Evolutionary conservation across 2,888 invertebrate species (phyloP), one percentile per base, ranked within the genome.

Genomic region (Heliconius charithonia): DNA sequence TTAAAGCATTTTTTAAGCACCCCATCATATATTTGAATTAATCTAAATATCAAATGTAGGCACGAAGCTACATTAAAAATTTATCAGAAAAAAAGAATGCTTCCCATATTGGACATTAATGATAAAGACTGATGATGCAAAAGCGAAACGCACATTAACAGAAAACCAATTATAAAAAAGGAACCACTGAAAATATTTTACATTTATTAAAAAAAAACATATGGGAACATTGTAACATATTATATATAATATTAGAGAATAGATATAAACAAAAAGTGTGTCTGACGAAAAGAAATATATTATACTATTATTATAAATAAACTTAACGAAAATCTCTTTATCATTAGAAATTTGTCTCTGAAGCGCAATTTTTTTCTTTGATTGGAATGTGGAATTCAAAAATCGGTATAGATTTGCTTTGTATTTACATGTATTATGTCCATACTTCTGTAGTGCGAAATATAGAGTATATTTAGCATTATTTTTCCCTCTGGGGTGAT

Each of bases 201-300:
- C 86, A 85, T 84, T 86, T 86, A 89, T n/a, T 89, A 89, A 89
- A 94, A 89, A 94, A 90, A 91, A 95, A 95, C 92, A 95, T 95
- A 89, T 92, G 95, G 95, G 95, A 95, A 89, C 95, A 95, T 91
- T 95, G 92, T 94, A 94, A 95, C 95, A 95, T 95, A 95, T 95
- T 93, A 92, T 93, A 91, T 89, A 87, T 93, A 93, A 94, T 90
- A 88, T 93, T 95, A 95, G 93, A 86, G 90, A 91, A 92, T 95
- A 95, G 94, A 91, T 90, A 87, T 91, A 91, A 91, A 86, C 84
- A 83, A 89, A 51, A 89, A 90, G 86, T 86, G 89, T 90, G 90
- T 90, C 87, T 86, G 84, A 88, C 86, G 87, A 86, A 89, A 89
- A 91, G 89, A 92, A 90, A 92, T 92, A 92, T 92, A 92, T 92